Evolutionary conservation across 1,140 invertebrate species (phyloP).

Genomic region (Phenacoccus solenopsis): DNA sequence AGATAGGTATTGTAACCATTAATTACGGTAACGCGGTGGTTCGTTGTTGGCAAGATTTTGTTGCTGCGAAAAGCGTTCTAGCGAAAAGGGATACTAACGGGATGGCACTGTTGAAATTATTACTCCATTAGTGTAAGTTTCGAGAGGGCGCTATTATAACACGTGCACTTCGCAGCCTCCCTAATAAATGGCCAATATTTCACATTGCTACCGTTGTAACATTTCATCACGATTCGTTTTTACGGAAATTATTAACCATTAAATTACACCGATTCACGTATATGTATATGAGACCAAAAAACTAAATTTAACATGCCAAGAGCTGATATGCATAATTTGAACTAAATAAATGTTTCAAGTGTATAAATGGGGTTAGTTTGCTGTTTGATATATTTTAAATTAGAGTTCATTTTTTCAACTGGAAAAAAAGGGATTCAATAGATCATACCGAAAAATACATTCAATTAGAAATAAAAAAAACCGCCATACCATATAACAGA

Average conservation of each 20-base stretch:
- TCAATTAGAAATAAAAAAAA: no score
- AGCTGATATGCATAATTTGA: no score
- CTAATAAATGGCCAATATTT: conserved; percentile 3
- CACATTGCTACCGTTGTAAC: conserved; percentile 1
- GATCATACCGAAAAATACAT: no score
- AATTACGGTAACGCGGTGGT: not conserved
- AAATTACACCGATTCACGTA: not conserved
- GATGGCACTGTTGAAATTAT: not conserved
- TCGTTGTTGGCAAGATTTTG: not conserved
- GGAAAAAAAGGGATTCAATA: no score
- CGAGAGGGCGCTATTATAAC: not conserved
- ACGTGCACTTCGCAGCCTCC: not conserved
- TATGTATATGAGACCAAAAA: no score
- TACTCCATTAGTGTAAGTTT: conserved; percentile 2
- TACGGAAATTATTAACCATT: not conserved
- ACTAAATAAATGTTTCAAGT: no score
- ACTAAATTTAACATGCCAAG: no score
- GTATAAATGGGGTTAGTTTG: no score
- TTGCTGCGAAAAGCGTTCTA: not conserved
- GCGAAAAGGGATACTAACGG: not conserved
- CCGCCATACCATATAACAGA: no score
- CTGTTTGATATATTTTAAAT: no score
- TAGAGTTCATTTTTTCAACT: no score
- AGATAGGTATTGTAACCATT: not conserved
- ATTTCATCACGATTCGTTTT: not conserved